phyloP scores from a whole-genome alignment of 2,797 vertebrate species.

The Hydrolagus colliei region DNA sequence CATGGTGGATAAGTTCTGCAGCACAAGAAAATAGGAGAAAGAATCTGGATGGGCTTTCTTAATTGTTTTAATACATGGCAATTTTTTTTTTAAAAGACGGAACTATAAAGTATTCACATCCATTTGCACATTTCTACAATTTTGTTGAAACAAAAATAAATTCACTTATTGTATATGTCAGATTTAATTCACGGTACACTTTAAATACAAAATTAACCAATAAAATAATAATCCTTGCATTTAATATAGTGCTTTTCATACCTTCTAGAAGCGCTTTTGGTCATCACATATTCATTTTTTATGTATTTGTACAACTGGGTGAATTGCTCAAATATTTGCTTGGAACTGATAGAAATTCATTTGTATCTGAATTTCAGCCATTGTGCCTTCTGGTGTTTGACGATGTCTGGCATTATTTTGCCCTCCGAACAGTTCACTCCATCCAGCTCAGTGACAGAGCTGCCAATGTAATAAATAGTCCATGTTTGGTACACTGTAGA shows the following conservation, averaged over 20 bases:
- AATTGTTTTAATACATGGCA: not conserved
- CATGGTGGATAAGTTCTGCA: not conserved
- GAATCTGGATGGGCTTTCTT: not conserved
- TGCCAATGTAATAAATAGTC: no score
- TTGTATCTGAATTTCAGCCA: not conserved
- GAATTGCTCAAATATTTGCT: not conserved
- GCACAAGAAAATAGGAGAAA: not conserved
- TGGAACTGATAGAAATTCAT: not conserved
- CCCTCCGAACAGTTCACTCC: no score
- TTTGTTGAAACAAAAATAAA: not conserved
- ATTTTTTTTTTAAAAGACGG: not conserved
- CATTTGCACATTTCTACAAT: not conserved
- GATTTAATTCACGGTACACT: no score
- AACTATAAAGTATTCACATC: not conserved
- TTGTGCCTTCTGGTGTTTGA: not conserved
- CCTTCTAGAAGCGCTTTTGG: not conserved
- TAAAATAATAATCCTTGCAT: no score
- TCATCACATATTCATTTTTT: no score
- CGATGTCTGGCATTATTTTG: not conserved
- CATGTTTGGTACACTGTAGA: not conserved
- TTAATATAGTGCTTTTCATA: no score
- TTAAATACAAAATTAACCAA: not conserved
- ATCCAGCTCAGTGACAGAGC: no score
- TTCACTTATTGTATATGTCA: not conserved
- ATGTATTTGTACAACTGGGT: not conserved